phyloP scores from a whole-genome alignment of 2,113 vertebrate species.

The Catharus bicknelli region DNA sequence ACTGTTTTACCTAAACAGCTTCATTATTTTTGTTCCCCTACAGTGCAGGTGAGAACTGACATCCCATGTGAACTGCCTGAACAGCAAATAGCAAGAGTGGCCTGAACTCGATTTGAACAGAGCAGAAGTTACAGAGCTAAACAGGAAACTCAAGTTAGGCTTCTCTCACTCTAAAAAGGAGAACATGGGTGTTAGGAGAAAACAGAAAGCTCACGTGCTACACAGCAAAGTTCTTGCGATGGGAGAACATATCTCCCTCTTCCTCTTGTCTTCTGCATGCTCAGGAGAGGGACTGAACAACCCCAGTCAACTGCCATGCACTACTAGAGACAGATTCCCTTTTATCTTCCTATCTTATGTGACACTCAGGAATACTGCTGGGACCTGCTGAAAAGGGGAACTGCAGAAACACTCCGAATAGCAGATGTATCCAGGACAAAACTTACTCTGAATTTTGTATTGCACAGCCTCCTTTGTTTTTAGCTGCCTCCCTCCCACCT shows the following conservation, averaged over 20 bases:
- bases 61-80: neutral
- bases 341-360: neutral
- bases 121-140: conserved; percentile 42
- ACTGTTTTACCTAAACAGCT: conserved; percentile 55
- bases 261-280: neutral
- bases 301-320: neutral
- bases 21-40: conserved; percentile 25
- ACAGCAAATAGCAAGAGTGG: neutral
- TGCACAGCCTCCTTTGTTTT: neutral
- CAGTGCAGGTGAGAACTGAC: neutral
- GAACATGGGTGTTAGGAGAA: neutral
- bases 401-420: neutral
- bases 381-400: neutral
- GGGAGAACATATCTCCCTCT: neutral
- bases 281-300: neutral
- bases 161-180: conserved; percentile 31
- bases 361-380: neutral
- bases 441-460: neutral
- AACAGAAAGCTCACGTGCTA: conserved; percentile 3
- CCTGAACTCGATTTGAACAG: conserved; percentile 13
- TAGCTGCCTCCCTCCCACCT: neutral
- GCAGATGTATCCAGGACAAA: neutral
- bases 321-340: neutral
- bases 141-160: conserved; percentile 47
- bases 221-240: neutral